These are phyloP conservation scores for Phylloscopus trochilus DNA, from an alignment of 2,113 vertebrate species.

Conservation along the genomic window DNA sequence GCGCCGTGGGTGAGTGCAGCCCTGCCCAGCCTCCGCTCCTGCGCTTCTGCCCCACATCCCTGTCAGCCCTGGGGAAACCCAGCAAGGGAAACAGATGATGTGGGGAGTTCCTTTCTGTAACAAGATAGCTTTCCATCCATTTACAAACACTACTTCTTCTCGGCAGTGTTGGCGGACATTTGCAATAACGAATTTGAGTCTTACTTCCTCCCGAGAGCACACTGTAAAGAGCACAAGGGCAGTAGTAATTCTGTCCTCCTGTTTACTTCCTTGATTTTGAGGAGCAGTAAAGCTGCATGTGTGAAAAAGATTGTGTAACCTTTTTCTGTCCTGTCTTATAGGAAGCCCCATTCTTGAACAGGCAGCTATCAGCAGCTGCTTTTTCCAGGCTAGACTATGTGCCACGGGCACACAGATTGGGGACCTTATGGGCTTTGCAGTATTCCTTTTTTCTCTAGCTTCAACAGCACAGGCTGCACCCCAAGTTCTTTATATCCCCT, in stretches of 20 bases:
- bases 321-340: background rate
- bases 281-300: background rate
- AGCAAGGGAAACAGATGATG: background rate
- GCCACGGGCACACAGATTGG: background rate
- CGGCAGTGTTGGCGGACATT: background rate
- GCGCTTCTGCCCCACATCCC: background rate
- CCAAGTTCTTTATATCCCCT: background rate
- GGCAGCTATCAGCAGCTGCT: background rate
- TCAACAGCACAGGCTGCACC: background rate
- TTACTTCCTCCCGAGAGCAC: background rate
- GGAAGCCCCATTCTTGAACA: background rate
- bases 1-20: constrained; percentile 80
- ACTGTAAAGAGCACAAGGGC: background rate
- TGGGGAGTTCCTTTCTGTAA: background rate
- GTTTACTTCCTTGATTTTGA: background rate
- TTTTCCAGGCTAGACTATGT: background rate
- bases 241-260: background rate
- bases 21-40: background rate
- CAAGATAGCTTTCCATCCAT: background rate
- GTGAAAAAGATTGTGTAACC: background rate
- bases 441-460: background rate
- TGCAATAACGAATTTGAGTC: background rate
- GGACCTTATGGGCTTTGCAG: background rate
- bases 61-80: background rate
- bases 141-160: background rate